A percentile compares a stretch with the other conserved stretches of the same genome.
Evolutionary conservation across 2,113 vertebrate species (phyloP).

Genomic region (Calidris pygmaea): DNA sequence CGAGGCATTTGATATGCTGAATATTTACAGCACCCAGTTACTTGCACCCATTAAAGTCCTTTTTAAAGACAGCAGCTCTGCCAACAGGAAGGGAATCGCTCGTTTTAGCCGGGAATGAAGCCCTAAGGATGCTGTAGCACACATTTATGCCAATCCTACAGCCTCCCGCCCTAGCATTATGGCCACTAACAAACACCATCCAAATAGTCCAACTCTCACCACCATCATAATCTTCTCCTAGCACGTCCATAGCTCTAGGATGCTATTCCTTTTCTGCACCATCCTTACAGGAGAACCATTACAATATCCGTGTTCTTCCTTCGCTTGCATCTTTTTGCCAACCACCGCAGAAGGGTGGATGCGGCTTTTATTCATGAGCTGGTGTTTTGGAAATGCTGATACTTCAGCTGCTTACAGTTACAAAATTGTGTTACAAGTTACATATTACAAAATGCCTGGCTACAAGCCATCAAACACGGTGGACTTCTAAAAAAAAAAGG

Average conservation of each 20-base stretch:
- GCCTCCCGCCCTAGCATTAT: background rate
- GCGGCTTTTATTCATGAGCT: accelerated
- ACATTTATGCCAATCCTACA: background rate
- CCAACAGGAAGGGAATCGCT: background rate
- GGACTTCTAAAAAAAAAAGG: background rate
- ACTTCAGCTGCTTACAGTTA: background rate
- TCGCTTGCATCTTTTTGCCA: background rate
- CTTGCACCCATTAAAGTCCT: background rate
- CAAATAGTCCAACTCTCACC: background rate
- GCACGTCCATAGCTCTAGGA: background rate
- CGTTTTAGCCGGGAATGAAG: background rate
- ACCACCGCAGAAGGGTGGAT: background rate
- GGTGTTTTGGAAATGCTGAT: background rate
- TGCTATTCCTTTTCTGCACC: background rate
- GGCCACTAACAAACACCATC: background rate
- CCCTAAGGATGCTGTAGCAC: background rate
- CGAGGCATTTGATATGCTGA: background rate
- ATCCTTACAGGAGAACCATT: background rate
- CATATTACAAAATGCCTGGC: background rate
- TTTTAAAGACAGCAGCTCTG: background rate
- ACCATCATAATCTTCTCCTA: background rate
- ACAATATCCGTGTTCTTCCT: background rate
- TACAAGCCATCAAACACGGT: background rate
- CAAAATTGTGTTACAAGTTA: background rate
- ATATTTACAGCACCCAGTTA: background rate